A percentile compares a stretch with the other conserved stretches of the same genome.
Conservation (phyloP, 2,113 vertebrate species). For the Corythornis vintsioides region DNA sequence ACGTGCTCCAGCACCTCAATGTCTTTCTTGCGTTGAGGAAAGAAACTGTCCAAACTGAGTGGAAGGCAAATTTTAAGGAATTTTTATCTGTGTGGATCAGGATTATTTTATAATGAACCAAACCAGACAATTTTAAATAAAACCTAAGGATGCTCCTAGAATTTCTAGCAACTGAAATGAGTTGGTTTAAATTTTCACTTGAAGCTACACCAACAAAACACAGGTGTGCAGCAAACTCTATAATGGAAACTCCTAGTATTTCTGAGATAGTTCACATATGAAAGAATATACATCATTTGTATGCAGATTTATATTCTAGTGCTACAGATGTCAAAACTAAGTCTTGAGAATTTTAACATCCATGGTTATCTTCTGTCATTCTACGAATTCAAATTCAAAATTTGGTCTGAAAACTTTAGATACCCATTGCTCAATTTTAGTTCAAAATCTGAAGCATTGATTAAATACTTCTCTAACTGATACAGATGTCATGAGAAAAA, state of each 20-base stretch:
- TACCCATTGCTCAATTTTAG: neutral
- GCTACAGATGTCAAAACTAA: neutral
- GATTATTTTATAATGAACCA: neutral
- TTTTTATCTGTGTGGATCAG: neutral
- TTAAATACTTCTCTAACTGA: neutral
- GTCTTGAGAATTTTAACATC: neutral
- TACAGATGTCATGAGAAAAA: neutral
- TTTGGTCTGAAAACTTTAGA: neutral
- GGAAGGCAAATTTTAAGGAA: neutral
- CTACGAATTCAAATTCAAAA: neutral
- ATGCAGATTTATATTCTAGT: neutral
- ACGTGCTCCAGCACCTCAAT: too few species aligned
- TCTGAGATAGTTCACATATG: neutral
- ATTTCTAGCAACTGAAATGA: neutral
- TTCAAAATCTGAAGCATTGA: neutral
- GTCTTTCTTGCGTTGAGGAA: too few species aligned
- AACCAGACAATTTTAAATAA: neutral
- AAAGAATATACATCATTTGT: neutral
- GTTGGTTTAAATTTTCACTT: neutral
- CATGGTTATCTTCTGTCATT: neutral
- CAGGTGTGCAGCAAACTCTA: neutral
- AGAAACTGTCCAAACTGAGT: neutral
- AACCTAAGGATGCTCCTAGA: fast-evolving
- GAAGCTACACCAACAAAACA: neutral
- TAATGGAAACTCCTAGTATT: neutral